phyloP scores from a whole-genome alignment of 2,113 vertebrate genomes.

The Clarias batrachus region DNA sequence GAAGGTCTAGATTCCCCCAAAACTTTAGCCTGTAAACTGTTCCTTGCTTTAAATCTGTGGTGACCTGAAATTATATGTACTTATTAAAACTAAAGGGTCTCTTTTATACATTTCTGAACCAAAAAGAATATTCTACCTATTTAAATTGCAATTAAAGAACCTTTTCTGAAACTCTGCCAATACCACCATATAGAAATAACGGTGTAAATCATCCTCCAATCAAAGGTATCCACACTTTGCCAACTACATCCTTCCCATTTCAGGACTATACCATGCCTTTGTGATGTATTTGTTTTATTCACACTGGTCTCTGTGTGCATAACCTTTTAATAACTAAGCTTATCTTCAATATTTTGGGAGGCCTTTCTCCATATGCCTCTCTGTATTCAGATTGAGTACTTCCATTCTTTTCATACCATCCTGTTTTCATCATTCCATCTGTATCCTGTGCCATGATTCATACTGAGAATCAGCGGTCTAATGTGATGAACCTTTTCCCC shows the following conservation, averaged over 20 bases:
- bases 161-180: neutral
- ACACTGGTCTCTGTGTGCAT: no score
- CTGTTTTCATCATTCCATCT: neutral
- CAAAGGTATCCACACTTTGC: neutral
- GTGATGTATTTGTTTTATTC: neutral
- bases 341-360: neutral
- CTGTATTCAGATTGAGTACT: neutral
- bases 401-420: neutral
- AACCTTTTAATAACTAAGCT: neutral
- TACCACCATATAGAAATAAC: neutral
- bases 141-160: neutral
- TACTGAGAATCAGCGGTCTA: conserved; percentile 48
- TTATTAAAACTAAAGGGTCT: neutral
- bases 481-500: conserved; percentile 73
- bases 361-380: neutral
- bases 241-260: neutral
- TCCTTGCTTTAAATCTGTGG: neutral
- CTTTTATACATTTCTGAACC: neutral
- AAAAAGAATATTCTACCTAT: neutral
- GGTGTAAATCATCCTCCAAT: neutral
- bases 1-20: neutral
- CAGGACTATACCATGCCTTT: neutral
- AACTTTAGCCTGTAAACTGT: neutral
- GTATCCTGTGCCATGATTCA: neutral
- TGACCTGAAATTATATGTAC: neutral